Evolutionary conservation across 2,797 vertebrate species (phyloP).

Genomic region (Lagothrix lagotricha): DNA sequence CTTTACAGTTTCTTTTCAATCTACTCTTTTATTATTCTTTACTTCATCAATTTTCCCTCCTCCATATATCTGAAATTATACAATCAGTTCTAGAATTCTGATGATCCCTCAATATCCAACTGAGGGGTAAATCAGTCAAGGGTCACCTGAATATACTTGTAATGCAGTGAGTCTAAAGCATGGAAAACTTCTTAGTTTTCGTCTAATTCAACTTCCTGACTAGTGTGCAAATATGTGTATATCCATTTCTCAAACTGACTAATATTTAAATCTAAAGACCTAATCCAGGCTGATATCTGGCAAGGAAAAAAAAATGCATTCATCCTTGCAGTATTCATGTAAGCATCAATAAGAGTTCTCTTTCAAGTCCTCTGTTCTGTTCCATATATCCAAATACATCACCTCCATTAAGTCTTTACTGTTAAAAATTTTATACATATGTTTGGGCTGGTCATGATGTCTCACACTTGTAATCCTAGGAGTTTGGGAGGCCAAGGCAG

Average conservation of each 20-base stretch:
- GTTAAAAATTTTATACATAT: background rate
- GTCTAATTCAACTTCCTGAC: background rate
- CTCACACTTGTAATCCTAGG: background rate
- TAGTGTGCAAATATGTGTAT: background rate
- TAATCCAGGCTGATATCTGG: background rate
- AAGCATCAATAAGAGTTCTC: background rate
- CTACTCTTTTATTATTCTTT: background rate
- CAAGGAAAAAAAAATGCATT: slow-evolving; percentile 8
- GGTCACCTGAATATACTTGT: background rate
- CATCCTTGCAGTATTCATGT: background rate
- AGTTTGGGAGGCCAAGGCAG: background rate
- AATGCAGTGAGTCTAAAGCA: background rate
- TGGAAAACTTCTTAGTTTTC: background rate
- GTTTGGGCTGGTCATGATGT: background rate
- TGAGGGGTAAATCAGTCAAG: background rate
- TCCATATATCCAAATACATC: background rate
- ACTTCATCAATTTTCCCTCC: slow-evolving; percentile 6
- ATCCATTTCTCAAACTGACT: slow-evolving; percentile 18
- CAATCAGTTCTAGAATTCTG: background rate
- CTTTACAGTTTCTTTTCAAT: background rate
- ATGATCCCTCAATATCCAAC: background rate
- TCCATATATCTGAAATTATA: background rate
- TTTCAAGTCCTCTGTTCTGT: background rate
- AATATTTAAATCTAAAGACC: slow-evolving; percentile 19
- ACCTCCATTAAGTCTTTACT: background rate